Conservation (phyloP, 2,888 invertebrate genomes). For the Pandemis corylana region DNA sequence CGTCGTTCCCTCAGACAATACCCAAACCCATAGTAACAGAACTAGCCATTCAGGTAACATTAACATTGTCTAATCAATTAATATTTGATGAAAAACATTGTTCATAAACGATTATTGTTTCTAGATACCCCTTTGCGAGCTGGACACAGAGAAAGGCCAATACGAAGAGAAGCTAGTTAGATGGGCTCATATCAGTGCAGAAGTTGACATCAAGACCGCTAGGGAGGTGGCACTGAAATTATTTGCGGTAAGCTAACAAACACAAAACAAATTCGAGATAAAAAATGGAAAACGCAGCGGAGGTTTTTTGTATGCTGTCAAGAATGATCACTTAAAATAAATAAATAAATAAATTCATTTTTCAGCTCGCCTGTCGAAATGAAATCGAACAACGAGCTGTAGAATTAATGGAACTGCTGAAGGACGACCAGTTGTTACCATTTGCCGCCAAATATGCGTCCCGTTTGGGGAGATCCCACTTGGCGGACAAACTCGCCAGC, state of each 20-base stretch:
- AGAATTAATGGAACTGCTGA: slow-evolving; percentile 93
- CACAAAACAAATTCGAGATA: too few relatives aligned
- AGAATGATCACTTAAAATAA: background rate
- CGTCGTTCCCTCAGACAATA: slow-evolving; percentile 93
- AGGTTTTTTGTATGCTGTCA: background rate
- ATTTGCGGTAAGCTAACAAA: slow-evolving; percentile 88
- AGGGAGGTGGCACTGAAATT: slow-evolving; percentile 94
- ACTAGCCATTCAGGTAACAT: slow-evolving; percentile 86
- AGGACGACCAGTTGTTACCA: slow-evolving; percentile 90
- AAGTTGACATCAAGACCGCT: slow-evolving; percentile 87
- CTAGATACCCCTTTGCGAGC: slow-evolving; percentile 90
- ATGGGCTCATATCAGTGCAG: slow-evolving; percentile 85
- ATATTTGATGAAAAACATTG: background rate
- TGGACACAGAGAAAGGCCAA: slow-evolving; percentile 91
- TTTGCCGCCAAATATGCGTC: slow-evolving; percentile 96
- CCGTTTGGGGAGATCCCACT: slow-evolving; percentile 89
- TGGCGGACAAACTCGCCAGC: slow-evolving; percentile 91
- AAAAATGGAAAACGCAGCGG: too few relatives aligned
- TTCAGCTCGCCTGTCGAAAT: slow-evolving; percentile 92
- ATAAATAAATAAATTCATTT: too few relatives aligned
- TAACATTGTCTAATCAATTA: slow-evolving; percentile 2
- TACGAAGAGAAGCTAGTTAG: slow-evolving; percentile 91
- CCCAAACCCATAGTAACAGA: slow-evolving; percentile 94
- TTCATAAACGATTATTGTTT: slow-evolving; percentile 46
- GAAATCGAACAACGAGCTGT: slow-evolving; percentile 94